phyloP scores from a whole-genome alignment of 2,797 vertebrate species.

The Premnoplex brunnescens region DNA sequence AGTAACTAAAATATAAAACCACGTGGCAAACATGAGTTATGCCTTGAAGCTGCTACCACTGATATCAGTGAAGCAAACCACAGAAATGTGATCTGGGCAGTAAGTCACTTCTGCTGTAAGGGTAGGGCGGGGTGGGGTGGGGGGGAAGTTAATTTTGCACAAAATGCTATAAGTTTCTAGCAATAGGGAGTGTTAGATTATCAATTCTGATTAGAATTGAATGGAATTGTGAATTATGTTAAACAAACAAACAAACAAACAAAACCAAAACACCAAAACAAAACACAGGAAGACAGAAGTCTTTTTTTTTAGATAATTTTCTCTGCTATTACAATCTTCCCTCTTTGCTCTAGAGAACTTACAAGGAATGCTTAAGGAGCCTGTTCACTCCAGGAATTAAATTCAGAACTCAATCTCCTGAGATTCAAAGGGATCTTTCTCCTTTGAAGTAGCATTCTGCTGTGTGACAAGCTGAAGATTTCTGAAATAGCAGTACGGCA shows the following conservation, averaged over 20 bases:
- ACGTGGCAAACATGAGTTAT: not conserved
- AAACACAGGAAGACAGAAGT: not conserved
- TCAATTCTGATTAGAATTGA: not conserved
- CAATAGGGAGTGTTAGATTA: not conserved
- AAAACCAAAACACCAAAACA: not conserved
- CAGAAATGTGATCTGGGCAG: not conserved
- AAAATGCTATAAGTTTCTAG: not conserved
- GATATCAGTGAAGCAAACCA: not conserved
- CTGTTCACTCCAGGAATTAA: not conserved
- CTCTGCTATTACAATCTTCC: not conserved
- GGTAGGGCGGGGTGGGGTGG: no score
- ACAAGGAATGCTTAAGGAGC: not conserved
- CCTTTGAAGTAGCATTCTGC: slow-evolving; percentile 23
- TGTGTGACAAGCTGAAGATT: not conserved
- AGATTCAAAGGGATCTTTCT: slow-evolving; percentile 6
- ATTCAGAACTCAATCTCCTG: not conserved
- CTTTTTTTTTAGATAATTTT: not conserved
- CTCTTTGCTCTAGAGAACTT: not conserved
- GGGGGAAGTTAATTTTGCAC: not conserved
- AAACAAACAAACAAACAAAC: no score
- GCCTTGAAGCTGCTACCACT: not conserved
- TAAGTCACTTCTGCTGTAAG: not conserved
- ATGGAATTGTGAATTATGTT: not conserved
- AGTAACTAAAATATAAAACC: not conserved
- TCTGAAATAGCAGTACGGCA: not conserved